Percentiles rank a stretch among this genome's conserved stretches.
phyloP scores from a whole-genome alignment of 2,797 vertebrate species.

The Propithecus deckenii region DNA sequence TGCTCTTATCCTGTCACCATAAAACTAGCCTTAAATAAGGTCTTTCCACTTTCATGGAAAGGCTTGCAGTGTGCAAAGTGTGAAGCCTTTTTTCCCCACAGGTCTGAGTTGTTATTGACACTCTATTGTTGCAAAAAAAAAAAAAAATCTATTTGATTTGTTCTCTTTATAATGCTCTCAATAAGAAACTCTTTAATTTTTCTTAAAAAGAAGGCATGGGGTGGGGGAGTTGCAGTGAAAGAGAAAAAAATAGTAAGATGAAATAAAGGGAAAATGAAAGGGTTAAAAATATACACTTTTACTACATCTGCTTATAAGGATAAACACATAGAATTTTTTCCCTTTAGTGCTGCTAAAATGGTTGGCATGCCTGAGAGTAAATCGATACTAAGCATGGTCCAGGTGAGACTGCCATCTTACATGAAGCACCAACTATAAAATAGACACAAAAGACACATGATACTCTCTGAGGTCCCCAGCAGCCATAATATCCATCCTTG shows the following conservation, averaged over 20 bases:
- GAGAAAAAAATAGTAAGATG: not conserved
- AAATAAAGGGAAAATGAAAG: not conserved
- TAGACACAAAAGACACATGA: conserved; percentile 89
- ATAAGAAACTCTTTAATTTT: not conserved
- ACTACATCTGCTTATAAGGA: not conserved
- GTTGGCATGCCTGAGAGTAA: conserved; percentile 84
- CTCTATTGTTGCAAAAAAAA: not conserved
- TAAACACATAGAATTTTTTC: not conserved
- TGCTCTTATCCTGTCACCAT: not conserved
- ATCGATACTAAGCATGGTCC: conserved; percentile 86
- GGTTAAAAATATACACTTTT: not conserved
- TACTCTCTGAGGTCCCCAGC: conserved; percentile 90
- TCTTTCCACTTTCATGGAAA: not conserved
- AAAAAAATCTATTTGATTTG: not conserved
- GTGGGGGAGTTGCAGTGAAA: conserved; percentile 15
- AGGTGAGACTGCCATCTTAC: conserved; percentile 86
- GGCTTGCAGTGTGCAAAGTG: not conserved
- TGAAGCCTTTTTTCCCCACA: not conserved
- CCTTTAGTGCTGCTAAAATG: conserved; percentile 79
- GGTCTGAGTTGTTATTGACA: not conserved
- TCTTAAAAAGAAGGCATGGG: not conserved
- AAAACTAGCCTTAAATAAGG: not conserved
- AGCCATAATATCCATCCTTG: conserved; percentile 94
- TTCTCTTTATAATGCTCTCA: not conserved
- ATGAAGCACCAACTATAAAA: conserved; percentile 89